A percentile compares a stretch with the other conserved stretches of the same genome.
These are phyloP conservation scores for Habroteleia sp. DNA, from an alignment of 2,888 invertebrate species.

Conservation along the genomic window DNA sequence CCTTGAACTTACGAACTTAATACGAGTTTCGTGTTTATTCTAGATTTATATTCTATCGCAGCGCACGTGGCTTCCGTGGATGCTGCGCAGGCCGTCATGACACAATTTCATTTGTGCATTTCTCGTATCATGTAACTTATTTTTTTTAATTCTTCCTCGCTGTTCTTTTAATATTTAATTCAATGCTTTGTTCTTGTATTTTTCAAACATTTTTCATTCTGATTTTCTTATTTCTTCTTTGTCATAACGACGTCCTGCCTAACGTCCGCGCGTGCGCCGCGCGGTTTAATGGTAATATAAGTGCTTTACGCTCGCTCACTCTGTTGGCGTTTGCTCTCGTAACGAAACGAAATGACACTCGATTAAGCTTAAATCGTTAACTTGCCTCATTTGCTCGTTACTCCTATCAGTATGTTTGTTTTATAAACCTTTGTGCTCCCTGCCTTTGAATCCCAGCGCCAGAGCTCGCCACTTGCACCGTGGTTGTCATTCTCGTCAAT, in stretches of 20 bases:
- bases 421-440: slow-evolving; percentile 61
- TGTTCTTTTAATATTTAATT: not conserved
- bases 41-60: slow-evolving; percentile 55
- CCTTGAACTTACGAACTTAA: slow-evolving; percentile 61
- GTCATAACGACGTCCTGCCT: slow-evolving; percentile 4
- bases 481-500: slow-evolving; percentile 70
- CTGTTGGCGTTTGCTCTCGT: slow-evolving; percentile 48
- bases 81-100: slow-evolving; percentile 13
- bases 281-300: slow-evolving; percentile 55
- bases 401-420: slow-evolving; percentile 47
- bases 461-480: slow-evolving; percentile 74
- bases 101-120: slow-evolving; percentile 7
- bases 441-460: slow-evolving; percentile 74
- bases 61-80: slow-evolving; percentile 29
- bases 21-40: slow-evolving; percentile 51
- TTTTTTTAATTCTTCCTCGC: not conserved
- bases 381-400: slow-evolving; percentile 61
- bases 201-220: not conserved
- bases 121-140: too few species aligned
- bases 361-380: slow-evolving; percentile 61
- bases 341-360: slow-evolving; percentile 59
- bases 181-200: not conserved
- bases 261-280: slow-evolving; percentile 42
- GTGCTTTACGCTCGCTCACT: slow-evolving; percentile 66
- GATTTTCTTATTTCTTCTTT: not conserved